Conservation (phyloP, 2,797 vertebrate species). For the Acropternis orthonyx region DNA sequence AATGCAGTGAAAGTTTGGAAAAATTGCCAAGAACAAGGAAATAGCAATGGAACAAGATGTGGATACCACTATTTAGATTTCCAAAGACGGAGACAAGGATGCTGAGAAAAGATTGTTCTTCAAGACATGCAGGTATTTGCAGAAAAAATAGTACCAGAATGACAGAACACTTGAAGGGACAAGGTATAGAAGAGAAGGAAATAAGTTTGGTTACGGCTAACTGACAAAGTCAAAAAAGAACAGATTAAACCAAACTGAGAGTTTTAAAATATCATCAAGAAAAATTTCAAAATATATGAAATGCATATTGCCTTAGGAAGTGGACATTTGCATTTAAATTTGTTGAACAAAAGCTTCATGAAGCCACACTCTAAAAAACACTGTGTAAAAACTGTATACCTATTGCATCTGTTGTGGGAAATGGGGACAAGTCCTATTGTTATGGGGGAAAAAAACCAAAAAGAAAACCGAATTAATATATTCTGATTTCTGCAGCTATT, state of each 20-base stretch:
- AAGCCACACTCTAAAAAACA: neutral
- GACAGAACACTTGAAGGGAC: neutral
- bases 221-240: neutral
- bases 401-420: neutral
- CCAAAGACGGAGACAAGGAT: neutral
- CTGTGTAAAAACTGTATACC: neutral
- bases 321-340: neutral
- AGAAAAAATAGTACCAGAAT: neutral
- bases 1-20: neutral
- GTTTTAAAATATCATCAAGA: neutral
- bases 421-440: neutral
- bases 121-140: neutral
- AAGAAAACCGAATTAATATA: neutral
- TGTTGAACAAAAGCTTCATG: neutral
- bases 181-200: neutral
- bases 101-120: neutral
- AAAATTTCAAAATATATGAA: neutral
- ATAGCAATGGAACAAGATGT: neutral
- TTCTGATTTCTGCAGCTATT: neutral
- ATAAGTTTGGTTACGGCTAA: neutral
- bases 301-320: neutral
- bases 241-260: neutral
- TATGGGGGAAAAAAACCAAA: neutral
- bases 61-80: neutral
- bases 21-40: neutral